Conservation (phyloP, 2,113 vertebrate genomes). For the Brachypteracias leptosomus region DNA sequence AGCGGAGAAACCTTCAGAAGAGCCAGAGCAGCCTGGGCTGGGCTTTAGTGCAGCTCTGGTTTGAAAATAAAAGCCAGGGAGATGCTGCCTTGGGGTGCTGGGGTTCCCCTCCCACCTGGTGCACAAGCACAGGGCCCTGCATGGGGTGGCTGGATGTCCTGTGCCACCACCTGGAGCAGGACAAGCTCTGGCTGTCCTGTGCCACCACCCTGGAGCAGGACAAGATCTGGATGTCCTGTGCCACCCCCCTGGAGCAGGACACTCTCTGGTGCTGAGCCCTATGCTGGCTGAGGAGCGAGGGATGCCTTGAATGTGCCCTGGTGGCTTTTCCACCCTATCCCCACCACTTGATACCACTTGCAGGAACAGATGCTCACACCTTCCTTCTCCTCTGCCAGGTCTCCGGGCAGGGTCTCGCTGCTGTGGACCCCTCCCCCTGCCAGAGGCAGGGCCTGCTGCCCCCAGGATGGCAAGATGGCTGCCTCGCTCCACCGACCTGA, state of each 20-base stretch:
- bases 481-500: constrained; percentile 74
- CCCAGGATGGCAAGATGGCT: constrained; percentile 79
- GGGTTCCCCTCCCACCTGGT: not conserved
- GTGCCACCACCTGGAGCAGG: not conserved
- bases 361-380: not conserved
- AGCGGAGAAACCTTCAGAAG: not conserved
- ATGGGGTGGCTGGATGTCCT: not conserved
- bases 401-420: not conserved
- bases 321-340: not conserved
- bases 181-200: not conserved
- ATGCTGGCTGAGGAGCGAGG: not conserved
- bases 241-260: not conserved
- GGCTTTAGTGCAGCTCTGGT: not conserved
- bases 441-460: fast-evolving
- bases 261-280: not conserved
- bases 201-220: not conserved
- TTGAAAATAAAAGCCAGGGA: not conserved
- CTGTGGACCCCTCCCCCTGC: not conserved
- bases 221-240: not conserved
- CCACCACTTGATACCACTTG: not conserved
- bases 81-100: not conserved
- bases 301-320: not conserved
- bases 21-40: not conserved
- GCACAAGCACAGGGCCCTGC: not conserved
- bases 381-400: not conserved